phyloP scores from a whole-genome alignment of 2,888 invertebrate genomes.

The Nemotelus nigrinus region DNA sequence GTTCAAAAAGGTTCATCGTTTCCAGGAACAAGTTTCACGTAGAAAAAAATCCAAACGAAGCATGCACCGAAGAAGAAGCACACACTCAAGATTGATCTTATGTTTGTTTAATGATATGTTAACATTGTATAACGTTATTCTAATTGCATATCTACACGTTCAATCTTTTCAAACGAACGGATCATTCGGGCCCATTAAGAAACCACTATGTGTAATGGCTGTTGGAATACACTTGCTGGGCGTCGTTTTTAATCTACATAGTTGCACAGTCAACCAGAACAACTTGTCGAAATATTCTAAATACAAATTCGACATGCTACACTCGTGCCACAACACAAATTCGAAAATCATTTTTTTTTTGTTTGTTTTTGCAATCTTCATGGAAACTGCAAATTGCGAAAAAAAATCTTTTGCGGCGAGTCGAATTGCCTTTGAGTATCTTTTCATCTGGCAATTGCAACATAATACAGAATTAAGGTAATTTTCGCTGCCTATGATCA shows the following conservation, averaged over 20 bases:
- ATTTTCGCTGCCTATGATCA: background rate
- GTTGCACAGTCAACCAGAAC: background rate
- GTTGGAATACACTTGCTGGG: background rate
- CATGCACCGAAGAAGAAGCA: background rate
- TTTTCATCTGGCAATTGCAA: background rate
- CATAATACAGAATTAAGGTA: background rate
- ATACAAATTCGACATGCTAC: background rate
- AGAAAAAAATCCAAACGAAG: background rate
- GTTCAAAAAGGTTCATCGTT: background rate
- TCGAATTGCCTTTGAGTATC: background rate
- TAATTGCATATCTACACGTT: background rate
- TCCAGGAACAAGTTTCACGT: background rate
- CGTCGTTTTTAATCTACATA: background rate
- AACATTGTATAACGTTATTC: background rate
- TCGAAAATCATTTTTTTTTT: too few species aligned
- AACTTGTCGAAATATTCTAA: background rate
- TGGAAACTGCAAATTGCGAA: background rate
- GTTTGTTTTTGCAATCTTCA: too few species aligned
- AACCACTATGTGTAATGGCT: conserved; percentile 6
- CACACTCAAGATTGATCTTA: background rate
- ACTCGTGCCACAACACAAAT: background rate
- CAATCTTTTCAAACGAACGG: background rate
- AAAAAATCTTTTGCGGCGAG: background rate
- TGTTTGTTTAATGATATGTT: background rate
- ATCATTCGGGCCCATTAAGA: conserved; percentile 4